phyloP scores from a whole-genome alignment of 1,140 invertebrate genomes.

The Polypedilum vanderplanki region DNA sequence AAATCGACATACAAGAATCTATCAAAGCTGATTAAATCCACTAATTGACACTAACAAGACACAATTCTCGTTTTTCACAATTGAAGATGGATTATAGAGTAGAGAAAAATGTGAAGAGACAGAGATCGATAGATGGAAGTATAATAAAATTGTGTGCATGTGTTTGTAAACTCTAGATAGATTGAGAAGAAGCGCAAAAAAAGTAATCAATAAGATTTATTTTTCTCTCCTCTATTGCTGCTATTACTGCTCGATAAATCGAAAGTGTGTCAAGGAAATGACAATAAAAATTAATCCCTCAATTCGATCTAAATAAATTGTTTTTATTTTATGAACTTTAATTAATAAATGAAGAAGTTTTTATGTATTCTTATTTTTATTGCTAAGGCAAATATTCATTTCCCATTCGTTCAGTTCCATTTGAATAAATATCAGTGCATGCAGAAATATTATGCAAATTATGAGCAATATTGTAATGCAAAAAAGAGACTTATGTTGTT shows the following conservation, averaged over 20 bases:
- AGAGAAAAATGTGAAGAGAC: background rate
- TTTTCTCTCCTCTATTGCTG: background rate
- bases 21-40: conserved; percentile 18
- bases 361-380: background rate
- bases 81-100: conserved; percentile 10
- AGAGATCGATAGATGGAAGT: conserved; percentile 3
- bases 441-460: conserved; percentile 9
- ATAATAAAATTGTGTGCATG: background rate
- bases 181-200: background rate
- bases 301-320: background rate
- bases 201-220: background rate
- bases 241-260: background rate
- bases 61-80: conserved; percentile 18
- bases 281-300: conserved; percentile 9
- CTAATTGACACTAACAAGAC: conserved; percentile 17
- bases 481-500: conserved; percentile 1
- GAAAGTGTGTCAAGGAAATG: conserved; percentile 11
- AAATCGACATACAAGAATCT: conserved; percentile 1
- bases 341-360: background rate
- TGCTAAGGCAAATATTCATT: background rate
- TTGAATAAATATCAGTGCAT: background rate
- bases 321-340: too few relatives aligned
- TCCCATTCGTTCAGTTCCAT: background rate
- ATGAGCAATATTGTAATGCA: conserved; percentile 10
- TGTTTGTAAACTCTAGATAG: background rate